Evolutionary conservation across 2,113 vertebrate genomes (phyloP).

Genomic region (Campylomormyrus tamandua): DNA sequence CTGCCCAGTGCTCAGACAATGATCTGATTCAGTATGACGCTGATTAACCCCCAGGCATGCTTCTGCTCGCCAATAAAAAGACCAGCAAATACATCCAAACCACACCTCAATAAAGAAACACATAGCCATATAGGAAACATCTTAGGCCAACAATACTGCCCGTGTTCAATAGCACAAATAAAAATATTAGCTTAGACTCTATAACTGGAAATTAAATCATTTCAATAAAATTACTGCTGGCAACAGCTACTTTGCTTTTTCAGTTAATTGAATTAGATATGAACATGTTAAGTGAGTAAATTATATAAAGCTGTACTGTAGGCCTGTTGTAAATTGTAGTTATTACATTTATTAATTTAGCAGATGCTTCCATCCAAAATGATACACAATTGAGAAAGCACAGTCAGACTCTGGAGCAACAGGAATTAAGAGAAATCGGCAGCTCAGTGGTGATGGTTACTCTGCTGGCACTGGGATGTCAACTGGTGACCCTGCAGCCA

Average conservation of each 20-base stretch:
- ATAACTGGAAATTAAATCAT: neutral
- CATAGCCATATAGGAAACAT: neutral
- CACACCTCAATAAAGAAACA: neutral
- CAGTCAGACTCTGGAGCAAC: neutral
- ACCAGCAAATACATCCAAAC: neutral
- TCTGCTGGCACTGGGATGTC: neutral
- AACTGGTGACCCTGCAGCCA: neutral
- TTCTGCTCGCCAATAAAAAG: neutral
- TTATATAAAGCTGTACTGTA: neutral
- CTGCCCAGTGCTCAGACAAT: conserved; percentile 1
- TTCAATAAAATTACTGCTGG: neutral
- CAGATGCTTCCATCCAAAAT: neutral
- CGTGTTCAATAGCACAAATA: neutral
- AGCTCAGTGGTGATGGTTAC: neutral
- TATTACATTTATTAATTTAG: neutral
- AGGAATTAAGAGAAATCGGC: neutral
- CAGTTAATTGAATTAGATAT: neutral
- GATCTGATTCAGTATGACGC: neutral
- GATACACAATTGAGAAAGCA: neutral
- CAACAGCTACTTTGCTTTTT: neutral
- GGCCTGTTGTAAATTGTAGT: neutral
- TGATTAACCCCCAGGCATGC: neutral
- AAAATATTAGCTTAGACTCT: neutral
- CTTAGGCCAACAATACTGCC: neutral
- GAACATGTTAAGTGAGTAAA: neutral